A percentile compares a stretch with the other conserved stretches of the same genome.
These are phyloP conservation scores for Cydia strobilella DNA, from an alignment of 1,140 invertebrate species.

Conservation along the genomic window DNA sequence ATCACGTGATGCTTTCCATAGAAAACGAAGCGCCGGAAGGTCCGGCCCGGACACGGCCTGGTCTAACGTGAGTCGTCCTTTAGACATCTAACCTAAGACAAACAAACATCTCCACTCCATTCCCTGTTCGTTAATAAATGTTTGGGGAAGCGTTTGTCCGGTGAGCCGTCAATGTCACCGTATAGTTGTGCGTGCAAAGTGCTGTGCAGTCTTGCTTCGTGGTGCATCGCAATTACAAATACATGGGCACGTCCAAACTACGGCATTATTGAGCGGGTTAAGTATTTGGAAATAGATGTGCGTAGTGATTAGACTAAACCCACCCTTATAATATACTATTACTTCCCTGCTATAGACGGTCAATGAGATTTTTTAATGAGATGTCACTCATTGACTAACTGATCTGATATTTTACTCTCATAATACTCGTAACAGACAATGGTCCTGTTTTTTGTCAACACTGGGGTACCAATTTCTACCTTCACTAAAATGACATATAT, in stretches of 20 bases:
- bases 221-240: slow-evolving; percentile 37
- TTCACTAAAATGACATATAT: too few species aligned
- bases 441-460: too few species aligned
- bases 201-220: slow-evolving; percentile 58
- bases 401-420: too few species aligned
- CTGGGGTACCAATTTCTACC: too few species aligned
- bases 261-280: slow-evolving; percentile 16
- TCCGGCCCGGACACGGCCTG: too few species aligned
- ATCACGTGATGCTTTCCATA: too few species aligned
- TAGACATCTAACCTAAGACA: not conserved
- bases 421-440: too few species aligned
- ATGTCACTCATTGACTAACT: too few species aligned
- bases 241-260: slow-evolving; percentile 10
- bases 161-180: slow-evolving; percentile 73
- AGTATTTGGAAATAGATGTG: slow-evolving; percentile 4
- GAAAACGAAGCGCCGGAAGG: too few species aligned
- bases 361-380: too few species aligned
- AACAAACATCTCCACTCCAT: slow-evolving; percentile 42
- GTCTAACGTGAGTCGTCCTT: too few species aligned
- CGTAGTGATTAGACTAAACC: not conserved
- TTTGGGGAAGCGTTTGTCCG: slow-evolving; percentile 72
- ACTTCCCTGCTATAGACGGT: too few species aligned
- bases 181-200: slow-evolving; percentile 44
- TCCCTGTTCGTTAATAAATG: slow-evolving; percentile 69
- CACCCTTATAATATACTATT: not conserved